These are phyloP conservation scores for Rhagophthalmus giganteus DNA, from an alignment of 2,888 invertebrate genomes.

Conservation along the genomic window DNA sequence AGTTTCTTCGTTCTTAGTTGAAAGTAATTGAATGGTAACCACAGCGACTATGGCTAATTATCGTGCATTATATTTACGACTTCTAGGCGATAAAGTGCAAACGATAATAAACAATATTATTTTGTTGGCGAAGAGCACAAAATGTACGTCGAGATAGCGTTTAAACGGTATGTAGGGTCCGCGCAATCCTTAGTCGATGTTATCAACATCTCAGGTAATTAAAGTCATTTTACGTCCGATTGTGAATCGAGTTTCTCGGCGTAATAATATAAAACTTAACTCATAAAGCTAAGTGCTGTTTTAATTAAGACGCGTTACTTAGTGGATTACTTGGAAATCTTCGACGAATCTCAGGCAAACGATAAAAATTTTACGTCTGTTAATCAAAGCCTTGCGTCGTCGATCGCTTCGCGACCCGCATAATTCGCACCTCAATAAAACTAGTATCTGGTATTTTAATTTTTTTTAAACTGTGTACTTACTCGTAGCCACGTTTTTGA, in stretches of 20 bases:
- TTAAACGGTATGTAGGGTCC: conserved; percentile 17
- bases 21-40: conserved; percentile 10
- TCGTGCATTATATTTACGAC: conserved; percentile 22
- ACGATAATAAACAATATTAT: conserved; percentile 36
- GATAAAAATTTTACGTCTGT: conserved; percentile 45
- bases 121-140: conserved; percentile 31
- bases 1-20: conserved; percentile 9
- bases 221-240: conserved; percentile 44
- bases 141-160: conserved; percentile 15
- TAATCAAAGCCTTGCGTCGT: conserved; percentile 37
- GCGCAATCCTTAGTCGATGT: conserved; percentile 8
- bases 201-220: conserved; percentile 39
- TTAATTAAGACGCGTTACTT: conserved; percentile 48
- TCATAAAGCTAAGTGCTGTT: conserved; percentile 49
- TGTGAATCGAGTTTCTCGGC: conserved; percentile 48
- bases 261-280: conserved; percentile 46
- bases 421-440: too few relatives aligned
- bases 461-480: too few relatives aligned
- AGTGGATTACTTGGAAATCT: conserved; percentile 36
- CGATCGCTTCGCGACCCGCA: too few relatives aligned
- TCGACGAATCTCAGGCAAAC: conserved; percentile 37
- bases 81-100: conserved; percentile 35
- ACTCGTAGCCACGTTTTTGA: conserved; percentile 75
- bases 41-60: conserved; percentile 12
- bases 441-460: too few relatives aligned